These are phyloP conservation scores for Panonychus citri DNA, from an alignment of 1,140 invertebrate species.

Conservation along the genomic window DNA sequence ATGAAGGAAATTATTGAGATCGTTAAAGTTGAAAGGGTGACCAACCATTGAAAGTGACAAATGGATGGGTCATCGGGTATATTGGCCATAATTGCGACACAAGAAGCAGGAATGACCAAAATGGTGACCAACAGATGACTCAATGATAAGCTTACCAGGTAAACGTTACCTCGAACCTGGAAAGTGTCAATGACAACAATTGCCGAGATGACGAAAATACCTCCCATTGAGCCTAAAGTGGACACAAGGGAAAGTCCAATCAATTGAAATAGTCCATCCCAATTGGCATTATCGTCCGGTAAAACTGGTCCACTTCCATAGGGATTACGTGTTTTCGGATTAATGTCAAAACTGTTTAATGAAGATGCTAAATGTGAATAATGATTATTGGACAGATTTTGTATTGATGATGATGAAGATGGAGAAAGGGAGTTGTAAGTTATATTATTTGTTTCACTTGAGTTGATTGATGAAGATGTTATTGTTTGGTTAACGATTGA, in stretches of 20 bases:
- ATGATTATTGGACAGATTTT: too few species aligned
- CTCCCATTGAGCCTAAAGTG: slow-evolving; percentile 41
- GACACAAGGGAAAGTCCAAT: slow-evolving; percentile 37
- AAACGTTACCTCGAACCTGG: slow-evolving; percentile 34
- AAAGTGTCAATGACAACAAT: slow-evolving; percentile 24
- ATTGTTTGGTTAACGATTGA: too few species aligned
- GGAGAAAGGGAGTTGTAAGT: too few species aligned
- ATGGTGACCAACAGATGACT: slow-evolving; percentile 46
- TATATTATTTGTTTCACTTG: too few species aligned
- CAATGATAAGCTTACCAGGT: slow-evolving; percentile 47
- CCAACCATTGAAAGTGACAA: slow-evolving; percentile 39
- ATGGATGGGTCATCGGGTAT: slow-evolving; percentile 31
- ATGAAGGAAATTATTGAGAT: slow-evolving; percentile 37
- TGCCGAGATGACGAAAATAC: slow-evolving; percentile 48
- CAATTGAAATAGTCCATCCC: slow-evolving; percentile 40
- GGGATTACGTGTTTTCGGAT: too few species aligned
- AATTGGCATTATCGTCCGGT: slow-evolving; percentile 17
- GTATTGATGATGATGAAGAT: too few species aligned
- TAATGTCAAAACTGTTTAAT: too few species aligned
- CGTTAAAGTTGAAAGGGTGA: slow-evolving; percentile 37
- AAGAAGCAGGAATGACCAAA: slow-evolving; percentile 41
- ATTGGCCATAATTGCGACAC: slow-evolving; percentile 35
- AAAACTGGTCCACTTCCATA: too few species aligned
- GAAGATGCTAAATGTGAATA: too few species aligned
- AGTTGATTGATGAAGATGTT: too few species aligned